Base-by-base conservation (phyloP, 2,113 vertebrate genomes). In the Otocyon megalotis region DNA sequence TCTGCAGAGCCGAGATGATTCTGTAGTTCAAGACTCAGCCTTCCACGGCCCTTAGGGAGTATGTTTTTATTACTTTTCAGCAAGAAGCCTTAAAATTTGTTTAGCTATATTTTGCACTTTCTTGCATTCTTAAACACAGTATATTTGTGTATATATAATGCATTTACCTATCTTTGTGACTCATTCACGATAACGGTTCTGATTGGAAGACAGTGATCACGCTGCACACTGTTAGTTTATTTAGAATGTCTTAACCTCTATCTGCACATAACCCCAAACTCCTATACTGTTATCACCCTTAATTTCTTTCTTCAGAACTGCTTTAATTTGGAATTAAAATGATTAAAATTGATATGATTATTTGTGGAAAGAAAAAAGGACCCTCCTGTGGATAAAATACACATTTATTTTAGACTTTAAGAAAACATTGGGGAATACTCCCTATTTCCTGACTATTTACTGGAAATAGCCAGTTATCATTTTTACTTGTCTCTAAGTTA, bases 1-100 rank as follows among this genome's bases (percentile, higher is more conserved):
- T 94, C 93, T 96, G 85, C 63, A 97, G 93, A 90, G 69, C 19
- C 12, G 91, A 97, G 81, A 91, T 96, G 94, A 96, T 94, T 62
- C 32, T 93, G 28, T 93, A 87, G 24, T 90, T 92, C 50, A 93
- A 74, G 95, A 91, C 37, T 83, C 4, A 2, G 32, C 37, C 24
- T 63, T 80, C 30, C 48, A 86, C 8, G 85, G 48, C 28, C 12
- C 35, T 86, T 37, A 67, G 9, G 54, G 43, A 88, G 82, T 88
- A 54, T 56, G 3, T 37, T 76, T 88, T 65, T 63, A 77, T 83
- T 60, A 71, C 71, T 95, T 93, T 81, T 91, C 2, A n/a, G 32
- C 19, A 95, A 13, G 62, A 83, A 87, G 20, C 76, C 87, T 80
- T 86, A 63, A 89, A 76, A 94, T 85, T 53, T 93, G 54, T 94